Evolutionary conservation across 2,797 vertebrate species (phyloP).

Genomic region (Margarornis squamiger): DNA sequence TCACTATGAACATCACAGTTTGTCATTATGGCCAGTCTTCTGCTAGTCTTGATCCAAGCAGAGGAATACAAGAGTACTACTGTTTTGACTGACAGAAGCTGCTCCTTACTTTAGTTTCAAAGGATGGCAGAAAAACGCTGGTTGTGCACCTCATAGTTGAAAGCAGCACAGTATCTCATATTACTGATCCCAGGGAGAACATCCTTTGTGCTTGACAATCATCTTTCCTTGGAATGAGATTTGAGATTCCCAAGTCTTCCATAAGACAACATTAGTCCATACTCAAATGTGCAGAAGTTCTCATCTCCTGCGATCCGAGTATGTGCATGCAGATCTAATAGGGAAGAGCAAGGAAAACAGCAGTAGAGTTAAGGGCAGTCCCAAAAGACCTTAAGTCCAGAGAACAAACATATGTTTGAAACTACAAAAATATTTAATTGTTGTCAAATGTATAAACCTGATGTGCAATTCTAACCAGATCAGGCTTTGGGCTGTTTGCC

Average conservation of each 20-base stretch:
- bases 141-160: not conserved
- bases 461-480: slow-evolving; percentile 63
- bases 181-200: not conserved
- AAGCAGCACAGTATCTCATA: not conserved
- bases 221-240: not conserved
- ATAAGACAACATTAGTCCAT: not conserved
- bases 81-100: not conserved
- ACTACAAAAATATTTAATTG: slow-evolving; percentile 54
- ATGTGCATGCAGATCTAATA: not conserved
- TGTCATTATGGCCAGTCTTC: not conserved
- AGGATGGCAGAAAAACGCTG: not conserved
- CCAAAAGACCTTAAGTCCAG: slow-evolving; percentile 3
- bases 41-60: not conserved
- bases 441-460: slow-evolving; percentile 64
- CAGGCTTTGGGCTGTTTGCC: slow-evolving; percentile 60
- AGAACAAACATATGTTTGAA: slow-evolving; percentile 58
- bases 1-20: not conserved
- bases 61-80: not conserved
- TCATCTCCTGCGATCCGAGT: not conserved
- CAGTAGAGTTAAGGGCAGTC: not conserved
- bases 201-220: not conserved
- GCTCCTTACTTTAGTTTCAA: not conserved
- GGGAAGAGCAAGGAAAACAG: not conserved
- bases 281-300: not conserved
- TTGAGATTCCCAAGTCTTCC: not conserved